Evolutionary conservation across 2,888 invertebrate genomes (phyloP).

Genomic region (Leptarthrus brevirostris): DNA sequence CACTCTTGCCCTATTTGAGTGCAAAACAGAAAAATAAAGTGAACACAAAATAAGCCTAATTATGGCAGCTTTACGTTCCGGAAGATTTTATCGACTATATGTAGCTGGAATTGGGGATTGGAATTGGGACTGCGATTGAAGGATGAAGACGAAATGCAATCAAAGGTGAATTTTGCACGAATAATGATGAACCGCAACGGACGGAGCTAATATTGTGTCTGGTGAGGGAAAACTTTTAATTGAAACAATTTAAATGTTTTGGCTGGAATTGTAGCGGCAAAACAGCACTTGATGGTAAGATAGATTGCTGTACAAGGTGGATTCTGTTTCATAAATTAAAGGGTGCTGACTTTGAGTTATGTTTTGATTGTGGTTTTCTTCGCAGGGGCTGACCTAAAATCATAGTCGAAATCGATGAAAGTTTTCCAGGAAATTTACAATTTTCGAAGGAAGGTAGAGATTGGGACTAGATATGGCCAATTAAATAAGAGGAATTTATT

Average conservation of each 20-base stretch:
- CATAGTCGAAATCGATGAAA: no score
- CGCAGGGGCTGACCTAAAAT: no score
- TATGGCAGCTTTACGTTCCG: constrained; percentile 51
- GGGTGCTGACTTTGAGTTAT: no score
- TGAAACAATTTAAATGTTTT: constrained; percentile 24
- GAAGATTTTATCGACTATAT: constrained; percentile 35
- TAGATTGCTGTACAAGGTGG: no score
- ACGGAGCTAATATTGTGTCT: neutral
- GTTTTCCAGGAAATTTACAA: no score
- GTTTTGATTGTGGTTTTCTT: no score
- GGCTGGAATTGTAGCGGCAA: neutral
- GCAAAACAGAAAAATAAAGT: constrained; percentile 48
- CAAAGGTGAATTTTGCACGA: constrained; percentile 18
- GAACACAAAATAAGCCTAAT: constrained; percentile 53
- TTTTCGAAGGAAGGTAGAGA: no score
- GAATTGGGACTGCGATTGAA: neutral
- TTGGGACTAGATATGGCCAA: no score
- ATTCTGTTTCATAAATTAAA: no score
- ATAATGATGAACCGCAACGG: constrained; percentile 7
- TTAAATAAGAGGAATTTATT: no score
- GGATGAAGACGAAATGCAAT: constrained; percentile 34
- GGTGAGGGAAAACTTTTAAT: constrained; percentile 33
- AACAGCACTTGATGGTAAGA: no score
- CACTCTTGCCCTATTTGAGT: constrained; percentile 24
- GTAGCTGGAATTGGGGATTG: no score